Evolutionary conservation across 2,797 vertebrate species (phyloP), one percentile per base, ranked within the genome.

Genomic region (Lindbergichthys nudifrons): DNA sequence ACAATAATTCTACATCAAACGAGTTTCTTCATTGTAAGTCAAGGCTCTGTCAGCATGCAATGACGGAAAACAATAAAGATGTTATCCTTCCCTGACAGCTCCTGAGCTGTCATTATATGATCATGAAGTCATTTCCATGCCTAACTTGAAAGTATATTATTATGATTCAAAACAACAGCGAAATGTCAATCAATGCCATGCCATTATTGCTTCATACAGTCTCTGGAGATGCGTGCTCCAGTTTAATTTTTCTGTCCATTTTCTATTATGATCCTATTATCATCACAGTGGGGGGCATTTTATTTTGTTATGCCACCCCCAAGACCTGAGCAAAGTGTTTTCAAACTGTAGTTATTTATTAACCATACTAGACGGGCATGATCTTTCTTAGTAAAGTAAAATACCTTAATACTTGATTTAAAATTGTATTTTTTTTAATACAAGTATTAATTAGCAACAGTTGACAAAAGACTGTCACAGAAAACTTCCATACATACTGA

Each of bases 61-160:
- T 92, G 80, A 92, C 81, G 76, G 80, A 87, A 93, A 90, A 92
- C 91, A 93, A 94, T 93, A 92, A 90, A 90, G 88, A 89, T 87
- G 87, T 88, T 92, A 89, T 89, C 82, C 63, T 75, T 73, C 73
- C 80, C 71, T 91, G 91, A 91, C 92, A 90, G 91, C 91, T 84
- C 87, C 86, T 87, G 88, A 89, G 88, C 86, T 92, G 86, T 92
- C 91, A 92, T 91, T 88, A 89, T 87, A 91, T 39, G 83, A 91
- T 91, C 89, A 88, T 89, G 80, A 89, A 90, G 91, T 88, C 81
- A 91, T 91, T 92, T 92, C 88, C 84, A 89, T 83, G 89, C 79
- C 85, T 85, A 86, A 92, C 84, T 90, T 90, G 88, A 93, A 92
- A 91, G 91, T 85, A 73, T 87, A 89, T 89, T 85, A 94, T 93